These are phyloP conservation scores for Oreochromis niloticus DNA, from an alignment of 2,113 vertebrate species.

Conservation along the genomic window DNA sequence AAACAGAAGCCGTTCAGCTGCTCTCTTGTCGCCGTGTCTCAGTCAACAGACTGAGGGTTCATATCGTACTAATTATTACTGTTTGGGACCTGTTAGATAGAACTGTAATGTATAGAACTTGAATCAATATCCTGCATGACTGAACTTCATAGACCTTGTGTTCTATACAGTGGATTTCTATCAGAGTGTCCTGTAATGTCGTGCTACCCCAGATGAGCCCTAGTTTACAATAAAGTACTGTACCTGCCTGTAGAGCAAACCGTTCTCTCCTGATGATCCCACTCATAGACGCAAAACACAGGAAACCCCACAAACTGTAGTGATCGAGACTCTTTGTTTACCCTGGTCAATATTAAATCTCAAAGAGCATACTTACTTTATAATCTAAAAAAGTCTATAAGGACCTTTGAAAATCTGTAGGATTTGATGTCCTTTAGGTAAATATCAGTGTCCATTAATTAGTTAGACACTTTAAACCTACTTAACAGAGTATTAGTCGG, in stretches of 20 bases:
- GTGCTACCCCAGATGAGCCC: slow-evolving; percentile 26
- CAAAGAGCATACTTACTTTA: slow-evolving; percentile 24
- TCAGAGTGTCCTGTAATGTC: slow-evolving; percentile 48
- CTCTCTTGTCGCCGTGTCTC: slow-evolving; percentile 32
- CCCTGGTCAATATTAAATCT: slow-evolving; percentile 18
- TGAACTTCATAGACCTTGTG: slow-evolving; percentile 47
- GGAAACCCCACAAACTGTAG: neutral
- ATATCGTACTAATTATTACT: slow-evolving; percentile 21
- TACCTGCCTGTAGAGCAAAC: slow-evolving; percentile 36
- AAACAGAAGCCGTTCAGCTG: slow-evolving; percentile 19
- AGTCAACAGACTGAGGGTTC: slow-evolving; percentile 3
- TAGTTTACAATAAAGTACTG: slow-evolving; percentile 34
- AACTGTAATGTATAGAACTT: slow-evolving; percentile 66
- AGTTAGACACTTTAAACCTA: slow-evolving; percentile 22
- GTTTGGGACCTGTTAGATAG: slow-evolving; percentile 59
- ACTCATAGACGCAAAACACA: neutral
- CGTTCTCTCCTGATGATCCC: neutral
- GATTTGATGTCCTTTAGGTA: slow-evolving; percentile 31
- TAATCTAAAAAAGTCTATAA: slow-evolving; percentile 21
- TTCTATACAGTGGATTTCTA: slow-evolving; percentile 69
- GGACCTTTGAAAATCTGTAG: slow-evolving; percentile 2
- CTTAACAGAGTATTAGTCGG: slow-evolving; percentile 27
- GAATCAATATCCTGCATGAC: slow-evolving; percentile 60
- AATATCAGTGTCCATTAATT: slow-evolving; percentile 29
- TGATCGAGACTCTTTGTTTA: neutral